Evolutionary conservation across 1,140 invertebrate genomes (phyloP).

Genomic region (Drosophila grimshawi): DNA sequence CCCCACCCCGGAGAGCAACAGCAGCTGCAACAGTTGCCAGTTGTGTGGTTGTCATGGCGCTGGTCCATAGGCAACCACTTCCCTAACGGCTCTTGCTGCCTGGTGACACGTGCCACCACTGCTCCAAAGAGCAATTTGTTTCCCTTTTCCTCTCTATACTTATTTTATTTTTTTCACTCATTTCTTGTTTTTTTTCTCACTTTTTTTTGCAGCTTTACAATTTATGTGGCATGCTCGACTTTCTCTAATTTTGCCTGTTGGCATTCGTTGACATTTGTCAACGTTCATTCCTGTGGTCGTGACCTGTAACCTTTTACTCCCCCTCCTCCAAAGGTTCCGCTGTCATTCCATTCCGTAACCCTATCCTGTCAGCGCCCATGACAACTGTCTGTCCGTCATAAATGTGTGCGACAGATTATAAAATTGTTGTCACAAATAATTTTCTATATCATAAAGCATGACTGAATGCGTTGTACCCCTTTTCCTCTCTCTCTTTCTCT

Average conservation of each 20-base stretch:
- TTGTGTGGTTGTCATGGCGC: conserved; percentile 31
- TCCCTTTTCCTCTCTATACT: background rate
- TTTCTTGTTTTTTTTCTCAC: background rate
- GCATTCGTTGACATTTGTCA: conserved; percentile 59
- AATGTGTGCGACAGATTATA: conserved; percentile 16
- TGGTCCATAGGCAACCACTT: conserved; percentile 10
- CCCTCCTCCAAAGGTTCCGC: too few relatives aligned
- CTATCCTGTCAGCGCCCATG: conserved; percentile 18
- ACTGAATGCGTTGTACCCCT: background rate
- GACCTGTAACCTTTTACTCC: conserved; percentile 14
- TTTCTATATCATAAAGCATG: conserved; percentile 13
- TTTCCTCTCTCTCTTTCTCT: background rate
- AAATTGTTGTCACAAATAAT: conserved; percentile 25
- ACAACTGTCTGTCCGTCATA: conserved; percentile 53
- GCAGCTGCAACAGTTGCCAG: conserved; percentile 56
- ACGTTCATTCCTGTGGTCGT: conserved; percentile 30
- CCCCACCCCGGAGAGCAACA: conserved; percentile 4
- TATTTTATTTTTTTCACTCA: background rate
- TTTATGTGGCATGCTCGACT: conserved; percentile 42
- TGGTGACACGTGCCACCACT: conserved; percentile 33
- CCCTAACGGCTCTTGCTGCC: background rate
- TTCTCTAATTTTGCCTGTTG: conserved; percentile 57
- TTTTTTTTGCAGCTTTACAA: conserved; percentile 27
- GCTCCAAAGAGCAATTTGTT: conserved; percentile 37
- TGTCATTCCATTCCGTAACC: background rate